Evolutionary conservation across 2,113 vertebrate genomes (phyloP).

Genomic region (Dryoscopus gambensis): DNA sequence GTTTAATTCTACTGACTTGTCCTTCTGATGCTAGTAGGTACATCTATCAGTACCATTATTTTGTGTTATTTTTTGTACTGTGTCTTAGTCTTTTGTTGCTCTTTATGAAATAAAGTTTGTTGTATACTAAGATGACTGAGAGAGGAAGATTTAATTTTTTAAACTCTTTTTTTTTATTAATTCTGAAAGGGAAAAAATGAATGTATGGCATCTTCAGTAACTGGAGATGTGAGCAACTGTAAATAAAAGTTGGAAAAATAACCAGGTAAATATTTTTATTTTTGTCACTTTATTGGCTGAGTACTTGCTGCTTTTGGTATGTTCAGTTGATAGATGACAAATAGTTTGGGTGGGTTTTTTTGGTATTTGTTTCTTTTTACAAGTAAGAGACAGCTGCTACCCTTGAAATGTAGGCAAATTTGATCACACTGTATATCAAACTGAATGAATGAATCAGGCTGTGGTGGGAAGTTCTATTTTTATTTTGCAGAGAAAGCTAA

Average conservation of each 20-base stretch:
- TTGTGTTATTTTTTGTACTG: not conserved
- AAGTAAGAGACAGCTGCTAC: not conserved
- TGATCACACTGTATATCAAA: not conserved
- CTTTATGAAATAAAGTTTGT: not conserved
- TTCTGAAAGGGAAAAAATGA: not conserved
- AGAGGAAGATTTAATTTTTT: not conserved
- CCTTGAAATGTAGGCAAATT: not conserved
- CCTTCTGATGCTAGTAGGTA: not conserved
- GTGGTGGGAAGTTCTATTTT: not conserved
- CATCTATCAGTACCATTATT: not conserved
- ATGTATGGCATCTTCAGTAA: not conserved
- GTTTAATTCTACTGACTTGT: not conserved
- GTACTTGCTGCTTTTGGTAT: not conserved
- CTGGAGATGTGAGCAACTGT: not conserved
- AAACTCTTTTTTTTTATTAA: not conserved
- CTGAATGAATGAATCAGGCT: not conserved
- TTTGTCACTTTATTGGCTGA: not conserved
- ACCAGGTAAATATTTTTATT: not conserved
- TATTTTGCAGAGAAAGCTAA: not conserved
- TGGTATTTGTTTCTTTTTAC: not conserved
- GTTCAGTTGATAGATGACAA: not conserved
- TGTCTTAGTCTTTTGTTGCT: not conserved
- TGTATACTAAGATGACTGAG: not conserved
- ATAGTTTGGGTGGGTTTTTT: not conserved
- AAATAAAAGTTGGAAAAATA: not conserved